Evolutionary conservation across 2,888 invertebrate species (phyloP), one percentile per base, ranked within the genome.

Genomic region (Drosophila heteroneura): DNA sequence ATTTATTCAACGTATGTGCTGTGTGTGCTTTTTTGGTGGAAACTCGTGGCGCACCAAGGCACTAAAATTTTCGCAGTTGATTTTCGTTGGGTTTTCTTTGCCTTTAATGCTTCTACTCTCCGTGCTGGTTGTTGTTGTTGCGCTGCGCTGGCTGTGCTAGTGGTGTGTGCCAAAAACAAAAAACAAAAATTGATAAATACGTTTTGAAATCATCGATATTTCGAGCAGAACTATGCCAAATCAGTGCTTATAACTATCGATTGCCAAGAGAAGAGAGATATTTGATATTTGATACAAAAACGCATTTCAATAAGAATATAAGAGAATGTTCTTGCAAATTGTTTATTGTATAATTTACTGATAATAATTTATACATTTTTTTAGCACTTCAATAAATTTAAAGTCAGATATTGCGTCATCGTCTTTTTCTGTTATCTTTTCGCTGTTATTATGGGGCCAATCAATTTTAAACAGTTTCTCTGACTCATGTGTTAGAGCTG

Each of bases 81-180:
- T 70, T 78, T 66, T 79, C 66, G 79, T 81, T 81, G 79, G 69
- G 74, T 81, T 79, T 79, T 79, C 79, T 81, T 81, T 78, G 69
- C 61, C 58, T 81, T 22, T 44, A 79, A 63, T 66, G 60, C 72
- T 79, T 70, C 76, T 75, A 69, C 79, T 79, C 61, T 60, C 39
- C 59, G 52, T 52, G 51, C 35, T 56, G 39, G 10, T 54, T 28
- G 47, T 53, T 77, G 81, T 72, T 79, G 78, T 70, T 81, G 73
- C 81, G 81, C 51, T 77, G 69, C 47, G 65, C 59, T 80, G 76
- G 76, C 65, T 66, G 63, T 63, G 63, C 41, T 64, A 78, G 74
- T 65, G 71, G 28, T 59, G 71, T 54, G 49, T 71, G 32, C 44
- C 49, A 35, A 41, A 47, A 47, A 26, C 47, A 7, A 47, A 47